Base-by-base conservation (phyloP, 2,797 vertebrate genomes). In the Holocentrus rufus region DNA sequence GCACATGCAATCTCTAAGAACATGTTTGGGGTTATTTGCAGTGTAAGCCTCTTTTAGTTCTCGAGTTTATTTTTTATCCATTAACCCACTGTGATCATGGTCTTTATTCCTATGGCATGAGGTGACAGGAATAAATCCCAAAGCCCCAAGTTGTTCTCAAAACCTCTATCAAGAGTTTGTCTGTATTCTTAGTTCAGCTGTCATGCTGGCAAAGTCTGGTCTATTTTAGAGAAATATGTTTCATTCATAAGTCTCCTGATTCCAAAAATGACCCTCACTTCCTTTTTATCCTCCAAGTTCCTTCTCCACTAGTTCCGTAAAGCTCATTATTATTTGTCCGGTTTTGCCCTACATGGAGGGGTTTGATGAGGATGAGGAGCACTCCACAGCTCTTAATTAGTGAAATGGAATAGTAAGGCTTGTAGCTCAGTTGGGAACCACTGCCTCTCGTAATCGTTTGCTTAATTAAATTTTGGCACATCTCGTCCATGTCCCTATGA, bases 41-140 rank as follows among this genome's bases (percentile, higher is more conserved):
- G 62, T 42, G 14, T 83, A 88, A 87, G 76, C 76, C 57, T 80
- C 81, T 84, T 81, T 91, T 74, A 79, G 60, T 14, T 27, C 42
- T 55, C 31, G 7, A n/a, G 61, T 86, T 84, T 79, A 76, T 84
- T 90, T 74, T 79, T 87, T 67, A 80, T 74, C 75, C 77, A 86
- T 83, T 85, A 91, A 90, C 85, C 88, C 81, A 74, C 55, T 57
- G 68, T 73, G 81, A 79, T 68, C 56, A 67, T 61, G 49, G 52
- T 65, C 22, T 74, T 84, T 84, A 74, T 83, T 84, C 60, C 65
- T 56, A 58, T 61, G 61, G 52, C 25, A 0, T 68, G 73, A 83
- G 76, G 79, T 86, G 78, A 65, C 0, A 3, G 42, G 46, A 55
- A 75, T 76, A 71, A 67, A 75, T 52, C 64, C 50, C 25, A 31